A percentile compares a stretch with the other conserved stretches of the same genome.
Conservation (phyloP, 2,113 vertebrate genomes). For the Apteryx owenii region DNA sequence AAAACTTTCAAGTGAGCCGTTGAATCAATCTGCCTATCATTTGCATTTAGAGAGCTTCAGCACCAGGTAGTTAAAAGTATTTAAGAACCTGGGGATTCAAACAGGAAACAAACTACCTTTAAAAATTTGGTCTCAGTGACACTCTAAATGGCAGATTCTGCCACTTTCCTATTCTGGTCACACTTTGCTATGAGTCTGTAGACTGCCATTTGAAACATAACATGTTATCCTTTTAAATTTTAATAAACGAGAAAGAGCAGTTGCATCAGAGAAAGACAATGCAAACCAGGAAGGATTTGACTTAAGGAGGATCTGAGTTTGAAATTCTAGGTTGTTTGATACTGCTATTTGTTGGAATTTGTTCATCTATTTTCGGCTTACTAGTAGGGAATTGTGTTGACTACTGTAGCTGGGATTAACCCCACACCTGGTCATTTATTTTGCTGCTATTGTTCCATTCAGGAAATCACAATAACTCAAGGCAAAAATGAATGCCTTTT, state of each 20-base stretch:
- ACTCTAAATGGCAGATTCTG: neutral
- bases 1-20: conserved; percentile 17
- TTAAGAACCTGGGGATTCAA: conserved; percentile 15
- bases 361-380: neutral
- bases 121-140: neutral
- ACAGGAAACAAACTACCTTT: neutral
- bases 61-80: neutral
- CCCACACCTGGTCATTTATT: neutral
- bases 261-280: neutral
- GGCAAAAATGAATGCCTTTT: neutral
- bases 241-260: neutral
- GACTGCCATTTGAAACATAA: neutral
- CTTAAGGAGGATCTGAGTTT: neutral
- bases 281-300: neutral
- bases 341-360: neutral
- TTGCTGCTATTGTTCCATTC: neutral
- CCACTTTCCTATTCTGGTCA: neutral
- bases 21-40: conserved; percentile 47
- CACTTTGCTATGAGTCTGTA: neutral
- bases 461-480: neutral
- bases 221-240: neutral
- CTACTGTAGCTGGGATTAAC: neutral
- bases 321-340: neutral
- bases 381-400: neutral
- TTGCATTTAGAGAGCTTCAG: conserved; percentile 34